phyloP scores from a whole-genome alignment of 1,140 invertebrate species.

The Ganaspis sp. region DNA sequence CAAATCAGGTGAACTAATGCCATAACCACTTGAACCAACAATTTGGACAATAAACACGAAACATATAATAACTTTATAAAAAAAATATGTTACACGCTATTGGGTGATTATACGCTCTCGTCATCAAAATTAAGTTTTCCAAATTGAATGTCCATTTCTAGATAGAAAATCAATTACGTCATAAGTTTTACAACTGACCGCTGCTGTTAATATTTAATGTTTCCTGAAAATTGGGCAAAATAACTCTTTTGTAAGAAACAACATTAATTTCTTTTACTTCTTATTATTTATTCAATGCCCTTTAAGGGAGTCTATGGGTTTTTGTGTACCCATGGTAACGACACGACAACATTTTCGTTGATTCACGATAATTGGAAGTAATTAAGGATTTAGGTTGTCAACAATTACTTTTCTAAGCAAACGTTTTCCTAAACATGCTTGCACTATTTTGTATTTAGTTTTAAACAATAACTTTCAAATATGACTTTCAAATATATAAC shows the following conservation, averaged over 20 bases:
- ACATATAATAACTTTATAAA: neutral
- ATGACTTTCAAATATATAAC: too few relatives aligned
- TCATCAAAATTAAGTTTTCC: constrained; percentile 13
- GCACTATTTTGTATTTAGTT: too few relatives aligned
- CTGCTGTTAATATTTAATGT: neutral
- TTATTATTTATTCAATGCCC: neutral
- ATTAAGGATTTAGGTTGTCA: too few relatives aligned
- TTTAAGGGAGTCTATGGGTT: neutral
- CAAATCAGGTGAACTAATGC: constrained; percentile 66
- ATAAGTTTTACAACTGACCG: neutral
- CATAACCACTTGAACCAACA: constrained; percentile 52
- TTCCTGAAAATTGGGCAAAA: neutral
- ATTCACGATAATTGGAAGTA: neutral
- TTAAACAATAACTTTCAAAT: too few relatives aligned
- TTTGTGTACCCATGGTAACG: neutral
- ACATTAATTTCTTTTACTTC: constrained; percentile 4
- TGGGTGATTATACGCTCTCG: neutral
- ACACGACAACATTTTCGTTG: constrained; percentile 1
- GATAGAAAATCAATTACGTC: neutral
- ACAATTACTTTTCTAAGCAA: too few relatives aligned
- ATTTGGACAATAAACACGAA: constrained; percentile 39
- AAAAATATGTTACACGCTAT: constrained; percentile 8
- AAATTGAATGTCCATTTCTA: neutral
- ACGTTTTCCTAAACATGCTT: too few relatives aligned
- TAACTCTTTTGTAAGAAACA: constrained; percentile 6